phyloP scores from a whole-genome alignment of 2,113 vertebrate species.

The Ageneiosus marmoratus region DNA sequence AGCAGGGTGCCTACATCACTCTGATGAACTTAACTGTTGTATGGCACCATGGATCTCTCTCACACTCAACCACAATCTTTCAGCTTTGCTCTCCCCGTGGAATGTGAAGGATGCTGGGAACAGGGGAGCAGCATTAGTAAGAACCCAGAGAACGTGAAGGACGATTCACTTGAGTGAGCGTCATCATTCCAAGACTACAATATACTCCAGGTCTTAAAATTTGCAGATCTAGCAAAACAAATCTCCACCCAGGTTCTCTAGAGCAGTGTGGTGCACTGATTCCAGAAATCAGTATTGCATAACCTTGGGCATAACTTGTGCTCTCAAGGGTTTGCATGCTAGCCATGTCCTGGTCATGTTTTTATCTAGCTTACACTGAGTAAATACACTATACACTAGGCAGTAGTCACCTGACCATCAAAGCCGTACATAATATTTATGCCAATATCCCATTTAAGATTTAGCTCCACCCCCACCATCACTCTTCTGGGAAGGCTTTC shows the following conservation, averaged over 20 bases:
- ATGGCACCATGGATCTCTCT: conserved; percentile 54
- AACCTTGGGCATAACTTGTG: background rate
- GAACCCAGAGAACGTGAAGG: background rate
- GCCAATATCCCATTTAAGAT: background rate
- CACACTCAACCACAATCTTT: conserved; percentile 11
- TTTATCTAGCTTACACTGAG: too few relatives aligned
- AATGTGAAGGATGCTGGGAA: conserved; percentile 14
- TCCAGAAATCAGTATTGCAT: background rate
- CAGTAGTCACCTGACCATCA: too few relatives aligned
- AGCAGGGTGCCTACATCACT: conserved; percentile 51
- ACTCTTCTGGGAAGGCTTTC: background rate
- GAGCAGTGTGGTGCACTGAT: background rate
- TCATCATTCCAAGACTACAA: conserved; percentile 2
- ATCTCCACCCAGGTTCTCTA: background rate
- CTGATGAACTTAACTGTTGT: conserved; percentile 72
- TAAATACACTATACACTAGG: background rate
- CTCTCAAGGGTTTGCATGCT: background rate
- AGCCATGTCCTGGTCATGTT: background rate
- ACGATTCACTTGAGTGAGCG: background rate
- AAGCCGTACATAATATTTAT: too few relatives aligned
- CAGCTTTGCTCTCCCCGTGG: conserved; percentile 18
- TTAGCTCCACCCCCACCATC: background rate
- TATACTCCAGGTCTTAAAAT: conserved; percentile 5
- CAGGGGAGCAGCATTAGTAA: background rate
- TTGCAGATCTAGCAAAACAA: background rate